Base-by-base conservation (phyloP, 2,797 vertebrate genomes). In the Enoplosus armatus region DNA sequence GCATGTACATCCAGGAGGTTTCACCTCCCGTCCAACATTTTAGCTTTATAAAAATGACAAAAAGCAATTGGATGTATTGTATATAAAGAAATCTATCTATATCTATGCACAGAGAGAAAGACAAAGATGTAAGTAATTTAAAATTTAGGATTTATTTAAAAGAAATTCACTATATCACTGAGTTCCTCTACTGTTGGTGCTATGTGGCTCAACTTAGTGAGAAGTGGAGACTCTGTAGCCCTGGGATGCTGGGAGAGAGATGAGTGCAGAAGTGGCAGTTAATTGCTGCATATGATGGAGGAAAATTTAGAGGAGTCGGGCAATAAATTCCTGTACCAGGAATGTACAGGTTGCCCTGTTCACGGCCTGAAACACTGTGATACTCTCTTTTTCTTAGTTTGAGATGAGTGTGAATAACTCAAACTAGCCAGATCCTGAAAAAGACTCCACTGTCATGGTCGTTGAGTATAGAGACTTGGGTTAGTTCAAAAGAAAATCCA, bases 51-150 rank as follows among this genome's bases (percentile, higher is more conserved):
- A 82, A 76, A 77, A 68, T 14, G 45, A 61, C 67, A 68, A 78
- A 66, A 85, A 45, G n/a, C 15, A 76, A 67, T 53, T 91, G 82
- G 90, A 83, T 87, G 77, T 91, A 87, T 85, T 94, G 90, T 92
- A 89, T 56, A 93, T 89, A 93, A 85, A 86, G 8, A 82, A 50
- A 63, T 47, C 20, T 47, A 74, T 78, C 24, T 85, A 82, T 82
- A 91, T 92, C 64, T 92, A 88, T 92, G 87, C 87, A 93, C 79
- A 78, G 58, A 87, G 51, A 75, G 45, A 79, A 63, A 66, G 33
- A 20, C 20, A 50, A 71, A 58, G 5, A 69, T 71, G 66, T 82
- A 71, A 70, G 29, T 73, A 1, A 68, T 80, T 41, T 61, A 26
- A 53, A 68, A 68, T 84, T 11, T 80, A 89, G 73, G 14, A 37